A percentile compares a stretch with the other conserved stretches of the same genome.
Evolutionary conservation across 2,797 vertebrate genomes (phyloP).

Genomic region (Schizopygopsis malacanthus): DNA sequence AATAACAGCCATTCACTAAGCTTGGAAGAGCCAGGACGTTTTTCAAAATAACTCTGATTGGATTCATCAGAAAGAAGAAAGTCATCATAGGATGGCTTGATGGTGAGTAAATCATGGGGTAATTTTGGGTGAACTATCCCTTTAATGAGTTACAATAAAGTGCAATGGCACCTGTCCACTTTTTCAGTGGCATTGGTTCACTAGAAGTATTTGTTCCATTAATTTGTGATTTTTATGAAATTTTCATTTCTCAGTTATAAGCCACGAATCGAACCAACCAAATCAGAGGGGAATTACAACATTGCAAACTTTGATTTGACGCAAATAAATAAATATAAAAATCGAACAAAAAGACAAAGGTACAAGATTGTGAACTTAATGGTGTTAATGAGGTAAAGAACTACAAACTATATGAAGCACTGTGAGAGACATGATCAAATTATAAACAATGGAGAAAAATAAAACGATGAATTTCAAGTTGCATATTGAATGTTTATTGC

Average conservation of each 20-base stretch:
- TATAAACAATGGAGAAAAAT: background rate
- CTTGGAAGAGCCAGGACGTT: no score
- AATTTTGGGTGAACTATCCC: no score
- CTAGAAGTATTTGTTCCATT: background rate
- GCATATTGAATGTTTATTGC: background rate
- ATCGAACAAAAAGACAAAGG: background rate
- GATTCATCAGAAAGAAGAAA: no score
- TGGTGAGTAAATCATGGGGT: no score
- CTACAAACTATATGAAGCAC: background rate
- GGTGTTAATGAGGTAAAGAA: background rate
- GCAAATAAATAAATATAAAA: background rate
- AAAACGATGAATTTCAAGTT: no score
- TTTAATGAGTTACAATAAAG: background rate
- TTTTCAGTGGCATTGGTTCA: background rate
- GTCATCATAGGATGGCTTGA: no score
- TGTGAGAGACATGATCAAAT: background rate
- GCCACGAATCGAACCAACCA: background rate
- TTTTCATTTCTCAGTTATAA: background rate
- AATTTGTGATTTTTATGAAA: background rate
- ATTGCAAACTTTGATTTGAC: background rate
- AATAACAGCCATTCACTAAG: no score
- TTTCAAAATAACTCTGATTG: no score
- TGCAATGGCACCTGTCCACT: background rate
- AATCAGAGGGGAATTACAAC: background rate
- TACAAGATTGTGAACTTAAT: background rate